phyloP scores from a whole-genome alignment of 1,140 invertebrate genomes.

The Ceratosolen solmsi region DNA sequence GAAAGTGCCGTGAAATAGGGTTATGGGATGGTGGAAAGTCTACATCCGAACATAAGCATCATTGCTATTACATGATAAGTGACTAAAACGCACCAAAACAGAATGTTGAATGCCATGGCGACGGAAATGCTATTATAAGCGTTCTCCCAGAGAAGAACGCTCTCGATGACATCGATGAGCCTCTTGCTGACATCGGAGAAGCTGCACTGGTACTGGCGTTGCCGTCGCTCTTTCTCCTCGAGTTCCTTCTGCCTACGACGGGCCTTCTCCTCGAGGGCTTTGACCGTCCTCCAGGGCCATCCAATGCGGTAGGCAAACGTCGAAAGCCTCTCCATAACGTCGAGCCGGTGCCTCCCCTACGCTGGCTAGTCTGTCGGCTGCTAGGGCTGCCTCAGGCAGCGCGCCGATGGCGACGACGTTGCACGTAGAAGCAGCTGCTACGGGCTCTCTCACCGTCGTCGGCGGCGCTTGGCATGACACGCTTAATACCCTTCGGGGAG shows the following conservation, averaged over 20 bases:
- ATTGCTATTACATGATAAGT: no score
- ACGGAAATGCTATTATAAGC: constrained; percentile 65
- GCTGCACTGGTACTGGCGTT: background rate
- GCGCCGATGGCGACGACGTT: constrained; percentile 16
- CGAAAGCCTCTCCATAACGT: constrained; percentile 14
- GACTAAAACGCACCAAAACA: constrained; percentile 66
- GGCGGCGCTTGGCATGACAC: constrained; percentile 43
- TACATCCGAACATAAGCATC: no score
- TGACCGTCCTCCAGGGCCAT: background rate
- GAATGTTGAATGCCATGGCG: constrained; percentile 62
- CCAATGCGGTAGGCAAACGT: background rate
- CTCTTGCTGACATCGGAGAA: background rate
- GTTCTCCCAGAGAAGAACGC: constrained; percentile 63
- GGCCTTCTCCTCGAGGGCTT: background rate
- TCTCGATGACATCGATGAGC: background rate
- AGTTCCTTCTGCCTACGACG: background rate
- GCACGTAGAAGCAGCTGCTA: background rate
- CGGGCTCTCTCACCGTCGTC: constrained; percentile 3
- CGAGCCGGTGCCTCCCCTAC: background rate
- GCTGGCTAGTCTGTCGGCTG: background rate
- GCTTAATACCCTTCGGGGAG: constrained; percentile 28
- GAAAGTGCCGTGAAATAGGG: no score
- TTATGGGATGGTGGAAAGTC: no score
- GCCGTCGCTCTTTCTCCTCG: background rate
- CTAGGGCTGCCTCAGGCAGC: constrained; percentile 28